A percentile compares a stretch with the other conserved stretches of the same genome.
These are phyloP conservation scores for Syrrhaptes paradoxus DNA, from an alignment of 2,113 vertebrate genomes.

Conservation along the genomic window DNA sequence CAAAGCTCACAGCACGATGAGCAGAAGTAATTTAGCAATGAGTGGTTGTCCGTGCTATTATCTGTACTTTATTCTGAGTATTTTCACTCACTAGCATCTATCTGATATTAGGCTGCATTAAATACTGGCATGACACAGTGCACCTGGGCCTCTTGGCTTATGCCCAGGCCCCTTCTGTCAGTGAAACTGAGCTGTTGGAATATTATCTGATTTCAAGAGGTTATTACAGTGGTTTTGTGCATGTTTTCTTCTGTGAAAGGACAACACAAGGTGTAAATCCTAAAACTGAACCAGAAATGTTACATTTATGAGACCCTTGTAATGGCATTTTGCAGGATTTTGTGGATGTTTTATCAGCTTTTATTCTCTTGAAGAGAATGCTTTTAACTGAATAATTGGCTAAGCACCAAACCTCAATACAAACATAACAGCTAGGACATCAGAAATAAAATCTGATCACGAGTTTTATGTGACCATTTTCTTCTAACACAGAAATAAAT, in stretches of 20 bases:
- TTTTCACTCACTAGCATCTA: conserved; percentile 72
- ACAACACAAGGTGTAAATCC: conserved; percentile 73
- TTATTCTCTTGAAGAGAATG: conserved; percentile 57
- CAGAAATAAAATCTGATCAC: conserved; percentile 36
- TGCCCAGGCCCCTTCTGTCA: conserved; percentile 74
- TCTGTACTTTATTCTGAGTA: conserved; percentile 78
- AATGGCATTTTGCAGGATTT: conserved; percentile 61
- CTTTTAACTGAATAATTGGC: conserved; percentile 43
- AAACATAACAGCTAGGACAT: conserved; percentile 26
- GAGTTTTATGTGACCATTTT: conserved; percentile 34
- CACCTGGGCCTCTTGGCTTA: conserved; percentile 79
- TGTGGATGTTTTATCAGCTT: conserved; percentile 63
- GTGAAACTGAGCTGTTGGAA: conserved; percentile 71
- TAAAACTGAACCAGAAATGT: conserved; percentile 42
- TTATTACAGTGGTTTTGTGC: conserved; percentile 70
- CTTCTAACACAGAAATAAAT: conserved; percentile 19
- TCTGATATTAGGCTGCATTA: conserved; percentile 76
- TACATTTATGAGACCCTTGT: conserved; percentile 49
- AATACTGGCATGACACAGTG: conserved; percentile 72
- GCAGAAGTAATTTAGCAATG: conserved; percentile 87
- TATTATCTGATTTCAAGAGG: conserved; percentile 77
- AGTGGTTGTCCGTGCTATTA: conserved; percentile 83
- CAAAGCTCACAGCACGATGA: conserved; percentile 84
- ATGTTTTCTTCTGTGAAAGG: conserved; percentile 64
- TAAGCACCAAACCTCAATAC: conserved; percentile 1